A percentile compares a stretch with the other conserved stretches of the same genome.
Conservation (phyloP, 1,140 invertebrate genomes). For the Pachypsylla venusta region DNA sequence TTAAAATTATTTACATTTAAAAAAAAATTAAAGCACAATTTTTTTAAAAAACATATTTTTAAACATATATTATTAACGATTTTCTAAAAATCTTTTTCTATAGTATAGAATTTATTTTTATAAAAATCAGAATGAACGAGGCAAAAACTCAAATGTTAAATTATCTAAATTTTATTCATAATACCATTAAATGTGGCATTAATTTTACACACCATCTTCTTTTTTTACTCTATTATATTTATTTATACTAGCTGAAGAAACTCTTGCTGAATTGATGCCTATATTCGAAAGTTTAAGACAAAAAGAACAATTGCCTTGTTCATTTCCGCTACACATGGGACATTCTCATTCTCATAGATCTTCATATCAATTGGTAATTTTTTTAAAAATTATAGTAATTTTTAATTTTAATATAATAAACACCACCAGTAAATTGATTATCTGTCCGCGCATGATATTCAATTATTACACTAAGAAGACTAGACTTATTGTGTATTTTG, state of each 20-base stretch:
- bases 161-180: neutral
- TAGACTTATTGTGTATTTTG: too few species aligned
- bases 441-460: neutral
- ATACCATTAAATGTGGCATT: neutral
- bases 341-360: constrained; percentile 14
- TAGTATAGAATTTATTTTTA: too few species aligned
- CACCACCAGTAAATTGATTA: neutral
- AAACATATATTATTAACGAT: too few species aligned
- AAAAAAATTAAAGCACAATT: too few species aligned
- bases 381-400: neutral
- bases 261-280: constrained; percentile 81
- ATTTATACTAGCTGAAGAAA: constrained; percentile 62
- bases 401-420: neutral
- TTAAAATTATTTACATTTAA: too few species aligned
- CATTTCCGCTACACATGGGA: constrained; percentile 69
- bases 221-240: too few species aligned
- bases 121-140: neutral
- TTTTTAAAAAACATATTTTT: too few species aligned
- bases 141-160: neutral
- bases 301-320: constrained; percentile 70
- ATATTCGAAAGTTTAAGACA: constrained; percentile 82
- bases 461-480: neutral
- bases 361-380: neutral
- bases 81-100: too few species aligned
- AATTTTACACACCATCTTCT: too few species aligned